phyloP scores from a whole-genome alignment of 2,888 invertebrate genomes.

The Dioctria rufipes region DNA sequence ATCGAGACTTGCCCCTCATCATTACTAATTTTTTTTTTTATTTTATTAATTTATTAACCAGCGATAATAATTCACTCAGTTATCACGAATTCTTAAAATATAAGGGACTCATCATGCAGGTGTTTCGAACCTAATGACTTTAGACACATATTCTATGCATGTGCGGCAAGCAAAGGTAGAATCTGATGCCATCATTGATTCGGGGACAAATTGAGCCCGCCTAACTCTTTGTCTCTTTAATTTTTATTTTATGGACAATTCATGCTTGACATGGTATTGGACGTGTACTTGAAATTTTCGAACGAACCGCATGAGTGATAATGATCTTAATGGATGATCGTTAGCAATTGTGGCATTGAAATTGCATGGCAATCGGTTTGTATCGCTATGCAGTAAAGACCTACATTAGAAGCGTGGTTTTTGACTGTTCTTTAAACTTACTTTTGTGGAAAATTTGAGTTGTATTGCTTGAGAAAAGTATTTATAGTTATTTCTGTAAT shows the following conservation, averaged over 20 bases:
- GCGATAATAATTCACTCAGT: constrained; percentile 44
- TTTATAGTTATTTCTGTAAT: no score
- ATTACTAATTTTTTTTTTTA: background rate
- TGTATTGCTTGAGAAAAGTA: no score
- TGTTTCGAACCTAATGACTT: constrained; percentile 4
- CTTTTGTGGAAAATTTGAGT: no score
- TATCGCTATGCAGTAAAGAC: constrained; percentile 17
- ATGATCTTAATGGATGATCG: constrained; percentile 41
- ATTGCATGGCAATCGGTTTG: constrained; percentile 17
- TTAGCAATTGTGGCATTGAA: constrained; percentile 29
- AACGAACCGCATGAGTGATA: constrained; percentile 30
- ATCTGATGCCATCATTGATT: background rate
- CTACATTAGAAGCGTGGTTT: background rate
- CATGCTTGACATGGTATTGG: constrained; percentile 33
- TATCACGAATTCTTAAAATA: constrained; percentile 32
- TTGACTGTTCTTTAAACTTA: background rate
- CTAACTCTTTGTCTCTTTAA: constrained; percentile 35
- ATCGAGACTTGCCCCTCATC: background rate
- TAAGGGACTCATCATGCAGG: background rate
- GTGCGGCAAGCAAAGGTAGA: background rate
- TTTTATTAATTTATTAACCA: constrained; percentile 29
- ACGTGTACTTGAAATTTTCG: constrained; percentile 46
- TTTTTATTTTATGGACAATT: constrained; percentile 47
- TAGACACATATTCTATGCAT: background rate
- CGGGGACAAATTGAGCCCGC: constrained; percentile 44